Evolutionary conservation across 2,797 vertebrate species (phyloP).

Genomic region (Chiroxiphia lanceolata): DNA sequence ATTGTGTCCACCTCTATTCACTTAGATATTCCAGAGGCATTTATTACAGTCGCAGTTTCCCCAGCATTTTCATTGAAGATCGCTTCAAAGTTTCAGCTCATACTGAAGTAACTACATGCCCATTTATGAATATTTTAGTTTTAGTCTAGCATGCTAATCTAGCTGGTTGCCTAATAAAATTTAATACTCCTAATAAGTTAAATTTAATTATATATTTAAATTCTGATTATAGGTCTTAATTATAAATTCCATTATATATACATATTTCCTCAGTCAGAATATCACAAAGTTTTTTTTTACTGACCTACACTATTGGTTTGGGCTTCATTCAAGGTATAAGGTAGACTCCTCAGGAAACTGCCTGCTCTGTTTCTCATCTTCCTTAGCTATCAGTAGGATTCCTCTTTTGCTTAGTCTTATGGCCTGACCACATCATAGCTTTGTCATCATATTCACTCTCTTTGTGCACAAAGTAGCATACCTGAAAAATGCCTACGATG

Average conservation of each 20-base stretch:
- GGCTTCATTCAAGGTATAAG: background rate
- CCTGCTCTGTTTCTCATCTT: background rate
- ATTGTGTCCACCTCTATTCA: background rate
- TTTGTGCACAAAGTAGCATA: background rate
- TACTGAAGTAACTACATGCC: background rate
- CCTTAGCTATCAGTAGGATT: background rate
- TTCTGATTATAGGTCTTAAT: background rate
- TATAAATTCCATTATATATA: background rate
- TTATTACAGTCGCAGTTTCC: background rate
- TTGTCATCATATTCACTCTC: background rate
- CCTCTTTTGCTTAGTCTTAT: background rate
- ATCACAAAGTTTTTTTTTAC: background rate
- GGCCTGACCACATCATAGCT: background rate
- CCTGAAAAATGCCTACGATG: background rate
- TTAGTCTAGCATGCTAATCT: background rate
- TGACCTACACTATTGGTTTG: background rate
- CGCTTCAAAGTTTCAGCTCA: background rate
- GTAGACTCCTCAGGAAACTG: background rate
- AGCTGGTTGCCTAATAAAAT: background rate
- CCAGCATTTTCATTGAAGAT: background rate
- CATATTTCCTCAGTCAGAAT: background rate
- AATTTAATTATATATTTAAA: background rate
- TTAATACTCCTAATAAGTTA: background rate
- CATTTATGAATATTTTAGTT: background rate
- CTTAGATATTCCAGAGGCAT: background rate